These are phyloP conservation scores for Crenichthys baileyi DNA, from an alignment of 2,797 vertebrate genomes.

Conservation along the genomic window DNA sequence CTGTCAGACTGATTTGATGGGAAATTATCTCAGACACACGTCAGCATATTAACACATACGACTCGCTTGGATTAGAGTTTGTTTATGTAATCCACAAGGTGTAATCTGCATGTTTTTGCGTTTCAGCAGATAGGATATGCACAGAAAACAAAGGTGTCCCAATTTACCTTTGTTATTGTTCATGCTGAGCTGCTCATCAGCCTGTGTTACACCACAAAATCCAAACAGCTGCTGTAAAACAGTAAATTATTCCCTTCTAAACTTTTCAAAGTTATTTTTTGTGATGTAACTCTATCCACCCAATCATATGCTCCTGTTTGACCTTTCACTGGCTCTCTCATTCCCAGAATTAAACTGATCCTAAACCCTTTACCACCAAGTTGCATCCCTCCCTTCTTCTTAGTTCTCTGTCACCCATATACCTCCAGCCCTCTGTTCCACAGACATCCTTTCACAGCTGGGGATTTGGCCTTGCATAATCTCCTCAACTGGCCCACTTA, in stretches of 20 bases:
- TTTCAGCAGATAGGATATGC: conserved; percentile 14
- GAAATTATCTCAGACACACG: conserved; percentile 5
- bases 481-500: conserved; percentile 22
- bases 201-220: neutral
- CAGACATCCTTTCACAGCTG: conserved; percentile 21
- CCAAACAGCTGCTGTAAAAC: neutral
- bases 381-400: neutral
- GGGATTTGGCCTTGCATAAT: conserved; percentile 47
- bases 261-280: neutral
- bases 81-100: conserved; percentile 53
- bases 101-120: conserved; percentile 58
- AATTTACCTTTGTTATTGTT: neutral
- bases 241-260: neutral
- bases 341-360: conserved; percentile 9
- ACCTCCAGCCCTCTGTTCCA: conserved; percentile 16
- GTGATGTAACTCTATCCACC: neutral
- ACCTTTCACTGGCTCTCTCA: neutral
- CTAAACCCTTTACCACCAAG: neutral
- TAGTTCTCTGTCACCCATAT: conserved; percentile 20
- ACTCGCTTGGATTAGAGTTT: conserved; percentile 27
- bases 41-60: conserved; percentile 30
- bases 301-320: neutral
- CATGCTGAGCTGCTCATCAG: neutral
- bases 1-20: conserved; percentile 9
- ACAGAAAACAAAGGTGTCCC: neutral